Evolutionary conservation across 1,140 invertebrate species (phyloP).

Genomic region (Onthophagus taurus): DNA sequence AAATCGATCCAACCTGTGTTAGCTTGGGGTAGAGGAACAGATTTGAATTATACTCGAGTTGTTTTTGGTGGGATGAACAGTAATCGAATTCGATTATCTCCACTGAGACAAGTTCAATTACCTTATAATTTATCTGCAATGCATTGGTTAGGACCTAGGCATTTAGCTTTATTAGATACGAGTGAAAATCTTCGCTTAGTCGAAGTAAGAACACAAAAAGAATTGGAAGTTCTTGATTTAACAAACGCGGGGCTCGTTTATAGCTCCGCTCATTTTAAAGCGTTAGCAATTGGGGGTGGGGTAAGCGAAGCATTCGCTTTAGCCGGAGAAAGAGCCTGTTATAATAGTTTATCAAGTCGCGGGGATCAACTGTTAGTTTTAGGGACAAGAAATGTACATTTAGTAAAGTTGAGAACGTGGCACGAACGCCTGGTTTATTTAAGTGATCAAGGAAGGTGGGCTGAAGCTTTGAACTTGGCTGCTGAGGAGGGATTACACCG

Average conservation of each 20-base stretch:
- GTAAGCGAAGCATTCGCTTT: slow-evolving; percentile 50
- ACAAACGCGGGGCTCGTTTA: slow-evolving; percentile 81
- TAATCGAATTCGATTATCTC: slow-evolving; percentile 49
- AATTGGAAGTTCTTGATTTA: slow-evolving; percentile 74
- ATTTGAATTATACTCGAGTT: slow-evolving; percentile 76
- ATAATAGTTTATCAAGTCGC: slow-evolving; percentile 77
- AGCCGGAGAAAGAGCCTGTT: slow-evolving; percentile 76
- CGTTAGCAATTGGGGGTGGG: slow-evolving; percentile 59
- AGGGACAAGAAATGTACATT: slow-evolving; percentile 71
- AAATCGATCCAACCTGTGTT: slow-evolving; percentile 70
- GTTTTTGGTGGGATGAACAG: slow-evolving; percentile 35
- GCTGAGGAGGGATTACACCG: slow-evolving; percentile 33
- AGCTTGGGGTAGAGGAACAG: slow-evolving; percentile 72
- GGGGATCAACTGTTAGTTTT: slow-evolving; percentile 76
- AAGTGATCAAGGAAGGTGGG: slow-evolving; percentile 54
- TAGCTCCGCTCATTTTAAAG: slow-evolving; percentile 88
- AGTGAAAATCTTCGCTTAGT: slow-evolving; percentile 79
- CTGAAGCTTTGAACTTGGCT: slow-evolving; percentile 47
- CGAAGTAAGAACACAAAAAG: slow-evolving; percentile 78
- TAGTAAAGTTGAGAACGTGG: slow-evolving; percentile 75
- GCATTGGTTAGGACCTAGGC: slow-evolving; percentile 82
- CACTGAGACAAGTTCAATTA: slow-evolving; percentile 58
- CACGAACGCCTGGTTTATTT: slow-evolving; percentile 64
- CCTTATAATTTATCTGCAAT: slow-evolving; percentile 61
- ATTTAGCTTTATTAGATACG: slow-evolving; percentile 75